Evolutionary conservation across 2,888 invertebrate species (phyloP).

Genomic region (Rambutsinella grinnellia): DNA sequence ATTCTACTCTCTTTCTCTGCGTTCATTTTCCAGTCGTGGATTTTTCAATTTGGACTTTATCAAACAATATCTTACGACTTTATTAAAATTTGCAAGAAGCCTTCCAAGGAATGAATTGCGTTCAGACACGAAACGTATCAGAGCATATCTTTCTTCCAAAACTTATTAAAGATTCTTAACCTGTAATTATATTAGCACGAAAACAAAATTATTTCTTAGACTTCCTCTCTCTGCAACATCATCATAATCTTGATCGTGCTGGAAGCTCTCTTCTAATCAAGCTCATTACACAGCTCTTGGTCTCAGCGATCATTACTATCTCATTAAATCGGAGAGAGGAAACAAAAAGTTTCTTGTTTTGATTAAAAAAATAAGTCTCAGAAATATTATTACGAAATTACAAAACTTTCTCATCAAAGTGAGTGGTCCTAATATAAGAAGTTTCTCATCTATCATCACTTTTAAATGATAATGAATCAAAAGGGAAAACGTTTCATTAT

Average conservation of each 20-base stretch:
- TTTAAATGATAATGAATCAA: no score
- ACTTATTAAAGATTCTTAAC: slow-evolving; percentile 47
- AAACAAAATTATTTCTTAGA: background rate
- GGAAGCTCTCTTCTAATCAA: slow-evolving; percentile 4
- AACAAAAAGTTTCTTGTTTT: no score
- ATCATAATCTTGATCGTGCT: background rate
- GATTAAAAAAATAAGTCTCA: no score
- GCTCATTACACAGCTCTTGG: slow-evolving; percentile 23
- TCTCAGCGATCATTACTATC: no score
- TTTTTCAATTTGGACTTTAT: background rate
- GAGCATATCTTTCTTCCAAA: slow-evolving; percentile 32
- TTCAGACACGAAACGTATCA: no score
- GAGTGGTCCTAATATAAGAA: no score
- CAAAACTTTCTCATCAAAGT: no score
- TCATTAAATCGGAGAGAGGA: no score
- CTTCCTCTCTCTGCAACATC: background rate
- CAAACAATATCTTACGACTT: background rate
- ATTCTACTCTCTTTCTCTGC: background rate
- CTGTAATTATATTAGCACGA: slow-evolving; percentile 60
- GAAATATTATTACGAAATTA: no score
- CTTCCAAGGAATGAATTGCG: background rate
- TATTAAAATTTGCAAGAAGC: slow-evolving; percentile 11
- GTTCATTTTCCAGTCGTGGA: background rate
- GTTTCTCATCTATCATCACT: no score
- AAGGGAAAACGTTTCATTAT: no score